Conservation (phyloP, 2,888 invertebrate species). For the Cylindroiulus punctatus region DNA sequence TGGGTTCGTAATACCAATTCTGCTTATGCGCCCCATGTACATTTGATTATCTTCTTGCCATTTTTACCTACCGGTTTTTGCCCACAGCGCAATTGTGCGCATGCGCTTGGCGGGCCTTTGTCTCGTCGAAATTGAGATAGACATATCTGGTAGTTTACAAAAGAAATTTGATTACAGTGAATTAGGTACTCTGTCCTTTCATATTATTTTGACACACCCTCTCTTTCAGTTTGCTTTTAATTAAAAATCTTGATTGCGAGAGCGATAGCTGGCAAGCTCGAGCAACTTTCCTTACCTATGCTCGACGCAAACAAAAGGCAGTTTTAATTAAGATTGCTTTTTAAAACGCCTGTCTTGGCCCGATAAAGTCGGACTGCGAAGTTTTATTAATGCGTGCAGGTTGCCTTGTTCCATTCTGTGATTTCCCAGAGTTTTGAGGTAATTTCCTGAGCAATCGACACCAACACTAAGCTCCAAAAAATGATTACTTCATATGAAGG, state of each 20-base stretch:
- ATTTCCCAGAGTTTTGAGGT: background rate
- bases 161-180: constrained; percentile 23
- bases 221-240: constrained; percentile 42
- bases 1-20: constrained; percentile 20
- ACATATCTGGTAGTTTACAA: constrained; percentile 29
- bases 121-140: constrained; percentile 20
- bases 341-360: constrained; percentile 6
- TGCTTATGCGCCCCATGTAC: background rate
- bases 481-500: too few relatives aligned
- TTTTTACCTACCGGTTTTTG: background rate
- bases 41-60: constrained; percentile 36
- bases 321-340: constrained; percentile 7
- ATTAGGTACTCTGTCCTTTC: constrained; percentile 36
- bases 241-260: constrained; percentile 34
- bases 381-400: background rate
- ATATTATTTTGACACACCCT: constrained; percentile 42
- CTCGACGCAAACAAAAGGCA: background rate
- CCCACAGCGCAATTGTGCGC: background rate
- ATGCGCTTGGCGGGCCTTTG: background rate
- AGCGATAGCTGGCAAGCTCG: background rate
- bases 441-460: background rate
- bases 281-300: background rate
- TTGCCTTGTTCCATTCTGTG: background rate
- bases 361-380: background rate
- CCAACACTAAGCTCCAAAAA: too few relatives aligned